phyloP scores from a whole-genome alignment of 2,113 vertebrate genomes.

The Microtus montanus region DNA sequence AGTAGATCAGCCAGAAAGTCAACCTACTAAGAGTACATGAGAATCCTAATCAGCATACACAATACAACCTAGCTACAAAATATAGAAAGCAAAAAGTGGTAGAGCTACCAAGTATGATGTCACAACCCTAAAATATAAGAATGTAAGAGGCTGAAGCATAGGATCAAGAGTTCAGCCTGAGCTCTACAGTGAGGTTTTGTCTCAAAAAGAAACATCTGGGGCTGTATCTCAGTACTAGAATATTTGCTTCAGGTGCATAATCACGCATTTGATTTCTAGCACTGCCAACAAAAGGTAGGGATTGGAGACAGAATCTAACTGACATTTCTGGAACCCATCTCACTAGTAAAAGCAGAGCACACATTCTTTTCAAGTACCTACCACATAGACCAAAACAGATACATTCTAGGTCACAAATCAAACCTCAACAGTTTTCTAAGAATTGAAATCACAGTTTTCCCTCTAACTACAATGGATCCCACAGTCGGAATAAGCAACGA shows the following conservation, averaged over 20 bases:
- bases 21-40: not conserved
- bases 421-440: not conserved
- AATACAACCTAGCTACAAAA: not conserved
- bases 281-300: not conserved
- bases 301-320: not conserved
- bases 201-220: not conserved
- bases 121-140: not conserved
- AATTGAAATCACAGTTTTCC: not conserved
- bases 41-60: not conserved
- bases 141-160: too few species aligned
- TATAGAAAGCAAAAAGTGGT: not conserved
- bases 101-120: not conserved
- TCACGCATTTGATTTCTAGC: not conserved
- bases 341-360: not conserved
- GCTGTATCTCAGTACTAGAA: not conserved
- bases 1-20: not conserved
- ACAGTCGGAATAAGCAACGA: not conserved
- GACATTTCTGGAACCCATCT: not conserved
- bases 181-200: too few species aligned
- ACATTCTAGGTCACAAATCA: not conserved
- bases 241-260: not conserved
- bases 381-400: not conserved
- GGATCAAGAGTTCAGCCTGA: not conserved
- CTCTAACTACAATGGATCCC: not conserved
- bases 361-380: not conserved